phyloP scores from a whole-genome alignment of 64 coral and sea anemone species.

The Astreopora myriophthalma region DNA sequence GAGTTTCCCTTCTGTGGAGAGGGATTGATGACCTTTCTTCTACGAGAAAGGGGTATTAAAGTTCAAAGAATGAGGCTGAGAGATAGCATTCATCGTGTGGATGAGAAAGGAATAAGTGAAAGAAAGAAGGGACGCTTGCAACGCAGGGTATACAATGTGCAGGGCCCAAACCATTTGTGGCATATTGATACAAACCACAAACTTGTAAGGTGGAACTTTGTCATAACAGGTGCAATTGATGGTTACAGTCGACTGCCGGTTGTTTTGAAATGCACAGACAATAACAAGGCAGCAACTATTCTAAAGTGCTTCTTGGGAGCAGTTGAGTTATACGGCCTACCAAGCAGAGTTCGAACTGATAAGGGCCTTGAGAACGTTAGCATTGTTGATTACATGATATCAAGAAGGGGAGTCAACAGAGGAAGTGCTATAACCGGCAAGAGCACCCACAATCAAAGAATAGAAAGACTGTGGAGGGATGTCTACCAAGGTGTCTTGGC shows the following conservation, averaged over 20 bases:
- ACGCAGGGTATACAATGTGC: conserved; percentile 55
- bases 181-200: conserved; percentile 65
- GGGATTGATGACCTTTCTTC: conserved; percentile 38
- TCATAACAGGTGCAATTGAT: conserved; percentile 72
- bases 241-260: conserved; percentile 77
- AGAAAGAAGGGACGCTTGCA: conserved; percentile 52
- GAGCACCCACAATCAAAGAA: conserved; percentile 65
- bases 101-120: conserved; percentile 43
- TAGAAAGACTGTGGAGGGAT: conserved; percentile 62
- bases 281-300: conserved; percentile 66
- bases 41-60: conserved; percentile 42
- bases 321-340: conserved; percentile 64
- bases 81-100: conserved; percentile 58
- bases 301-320: conserved; percentile 39
- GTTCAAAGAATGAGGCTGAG: conserved; percentile 63
- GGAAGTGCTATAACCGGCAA: conserved; percentile 80
- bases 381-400: conserved; percentile 77
- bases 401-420: conserved; percentile 63
- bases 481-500: conserved; percentile 57
- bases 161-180: conserved; percentile 25
- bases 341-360: conserved; percentile 80
- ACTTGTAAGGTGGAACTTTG: conserved; percentile 65
- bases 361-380: conserved; percentile 71
- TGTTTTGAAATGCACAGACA: conserved; percentile 63
- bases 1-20: conserved; percentile 72